Percentiles rank a stretch among this genome's conserved stretches.
Conservation (phyloP, 2,797 vertebrate genomes). For the Channallabes apus region DNA sequence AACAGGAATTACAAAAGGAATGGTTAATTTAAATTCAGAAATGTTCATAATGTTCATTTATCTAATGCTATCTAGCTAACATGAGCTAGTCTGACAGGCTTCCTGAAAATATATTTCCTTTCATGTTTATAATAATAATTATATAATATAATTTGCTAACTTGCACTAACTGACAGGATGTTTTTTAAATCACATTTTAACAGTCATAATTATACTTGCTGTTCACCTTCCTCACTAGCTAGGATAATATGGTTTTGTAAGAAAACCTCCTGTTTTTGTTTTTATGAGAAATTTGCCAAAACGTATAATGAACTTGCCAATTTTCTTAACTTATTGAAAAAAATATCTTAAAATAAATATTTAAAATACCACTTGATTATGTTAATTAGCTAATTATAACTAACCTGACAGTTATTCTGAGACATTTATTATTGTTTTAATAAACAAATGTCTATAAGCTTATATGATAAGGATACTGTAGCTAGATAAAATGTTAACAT, state of each 20-base stretch:
- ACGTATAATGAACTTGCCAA: too few relatives aligned
- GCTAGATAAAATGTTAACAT: not conserved
- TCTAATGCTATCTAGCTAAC: not conserved
- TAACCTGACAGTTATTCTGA: too few relatives aligned
- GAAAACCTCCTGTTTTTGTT: too few relatives aligned
- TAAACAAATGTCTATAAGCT: too few relatives aligned
- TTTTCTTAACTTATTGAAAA: too few relatives aligned
- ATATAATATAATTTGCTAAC: not conserved
- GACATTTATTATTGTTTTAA: too few relatives aligned
- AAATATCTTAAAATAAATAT: too few relatives aligned
- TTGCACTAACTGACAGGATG: not conserved
- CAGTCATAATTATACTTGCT: not conserved
- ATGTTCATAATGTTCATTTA: not conserved
- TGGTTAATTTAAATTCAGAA: constrained; percentile 52
- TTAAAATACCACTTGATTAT: too few relatives aligned
- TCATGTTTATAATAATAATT: not conserved
- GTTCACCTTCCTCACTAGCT: not conserved
- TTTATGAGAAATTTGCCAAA: too few relatives aligned
- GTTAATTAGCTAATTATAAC: too few relatives aligned
- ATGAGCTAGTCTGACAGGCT: not conserved
- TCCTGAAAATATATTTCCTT: not conserved
- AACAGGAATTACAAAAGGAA: not conserved
- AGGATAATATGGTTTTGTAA: too few relatives aligned
- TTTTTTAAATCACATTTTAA: not conserved
- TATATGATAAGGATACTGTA: not conserved